Percentiles rank a stretch among this genome's conserved stretches.
These are phyloP conservation scores for Nansenia antarctica DNA, from an alignment of 2,113 vertebrate genomes.

Conservation along the genomic window DNA sequence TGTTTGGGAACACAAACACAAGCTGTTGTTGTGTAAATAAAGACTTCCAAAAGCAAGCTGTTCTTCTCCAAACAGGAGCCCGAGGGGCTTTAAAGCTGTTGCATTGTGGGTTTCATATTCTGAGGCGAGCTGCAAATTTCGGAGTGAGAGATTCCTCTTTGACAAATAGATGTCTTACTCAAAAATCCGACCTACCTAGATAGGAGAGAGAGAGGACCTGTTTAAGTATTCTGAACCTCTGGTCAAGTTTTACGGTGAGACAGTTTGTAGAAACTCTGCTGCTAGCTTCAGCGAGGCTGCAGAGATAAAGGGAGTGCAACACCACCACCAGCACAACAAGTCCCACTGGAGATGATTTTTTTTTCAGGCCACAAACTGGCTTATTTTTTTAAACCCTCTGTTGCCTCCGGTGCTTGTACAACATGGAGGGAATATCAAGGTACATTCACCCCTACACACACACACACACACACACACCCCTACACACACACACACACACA, in stretches of 20 bases:
- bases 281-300: neutral
- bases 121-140: no score
- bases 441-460: neutral
- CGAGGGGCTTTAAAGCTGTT: neutral
- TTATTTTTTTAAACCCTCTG: constrained; percentile 7
- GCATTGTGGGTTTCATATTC: constrained; percentile 8
- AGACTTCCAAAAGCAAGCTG: constrained; percentile 14
- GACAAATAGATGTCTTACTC: no score
- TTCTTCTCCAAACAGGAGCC: constrained; percentile 19
- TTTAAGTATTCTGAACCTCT: no score
- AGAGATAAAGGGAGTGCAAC: constrained; percentile 25
- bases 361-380: constrained; percentile 32
- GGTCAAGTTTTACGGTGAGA: neutral
- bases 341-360: constrained; percentile 18
- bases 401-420: neutral
- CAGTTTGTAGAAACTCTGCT: neutral
- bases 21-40: neutral
- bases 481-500: neutral
- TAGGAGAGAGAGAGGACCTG: no score
- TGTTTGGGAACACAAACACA: constrained; percentile 8
- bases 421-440: constrained; percentile 21
- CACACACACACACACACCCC: neutral
- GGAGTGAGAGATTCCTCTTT: no score
- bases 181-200: no score
- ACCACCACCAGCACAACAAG: constrained; percentile 26